Conservation (phyloP, 2,888 invertebrate genomes). For the Neoascia interrupta region DNA sequence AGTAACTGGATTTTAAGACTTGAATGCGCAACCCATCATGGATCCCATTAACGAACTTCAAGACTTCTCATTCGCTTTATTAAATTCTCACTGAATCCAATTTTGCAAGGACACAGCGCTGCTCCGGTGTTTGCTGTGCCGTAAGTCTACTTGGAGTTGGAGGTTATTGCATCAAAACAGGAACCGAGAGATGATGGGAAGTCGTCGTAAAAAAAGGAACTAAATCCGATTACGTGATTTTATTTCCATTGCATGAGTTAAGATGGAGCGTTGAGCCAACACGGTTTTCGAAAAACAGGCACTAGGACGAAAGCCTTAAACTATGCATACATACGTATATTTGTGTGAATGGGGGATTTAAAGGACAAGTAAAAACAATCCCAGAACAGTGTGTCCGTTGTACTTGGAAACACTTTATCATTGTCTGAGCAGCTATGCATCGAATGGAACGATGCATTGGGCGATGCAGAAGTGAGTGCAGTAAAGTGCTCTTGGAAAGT, state of each 20-base stretch:
- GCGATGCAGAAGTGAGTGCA: too few species aligned
- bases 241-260: too few species aligned
- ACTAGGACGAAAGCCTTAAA: too few species aligned
- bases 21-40: not conserved
- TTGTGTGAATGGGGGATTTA: too few species aligned
- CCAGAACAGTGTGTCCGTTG: too few species aligned
- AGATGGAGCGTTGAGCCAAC: too few species aligned
- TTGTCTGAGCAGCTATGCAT: not conserved
- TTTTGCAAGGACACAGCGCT: not conserved
- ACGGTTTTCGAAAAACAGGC: too few species aligned
- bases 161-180: not conserved
- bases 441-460: too few species aligned
- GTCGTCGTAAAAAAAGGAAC: not conserved
- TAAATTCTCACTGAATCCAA: not conserved
- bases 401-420: not conserved
- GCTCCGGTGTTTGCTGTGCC: not conserved
- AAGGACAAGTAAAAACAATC: too few species aligned
- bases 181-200: not conserved
- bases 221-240: too few species aligned
- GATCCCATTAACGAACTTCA: not conserved
- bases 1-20: not conserved
- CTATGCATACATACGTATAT: too few species aligned
- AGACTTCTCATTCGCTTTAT: not conserved
- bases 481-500: too few species aligned
- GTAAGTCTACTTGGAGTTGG: not conserved